Base-by-base conservation (phyloP, 2,113 vertebrate genomes). In the Reinhardtius hippoglossoides region DNA sequence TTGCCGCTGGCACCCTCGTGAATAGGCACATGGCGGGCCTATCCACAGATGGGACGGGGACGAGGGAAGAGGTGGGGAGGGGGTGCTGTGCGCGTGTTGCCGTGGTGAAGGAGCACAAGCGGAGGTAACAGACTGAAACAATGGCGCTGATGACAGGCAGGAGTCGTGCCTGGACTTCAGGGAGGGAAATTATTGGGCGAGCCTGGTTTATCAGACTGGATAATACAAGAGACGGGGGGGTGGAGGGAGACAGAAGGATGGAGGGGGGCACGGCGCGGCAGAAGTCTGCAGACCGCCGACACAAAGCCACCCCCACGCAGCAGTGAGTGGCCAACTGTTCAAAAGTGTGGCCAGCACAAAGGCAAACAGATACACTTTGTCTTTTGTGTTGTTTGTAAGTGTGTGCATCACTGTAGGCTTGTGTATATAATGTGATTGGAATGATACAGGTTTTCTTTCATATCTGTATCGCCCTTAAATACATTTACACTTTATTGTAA, bases 21-120 rank as follows among this genome's bases (percentile, higher is more conserved):
- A 89, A 88, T 86, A 81, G 91, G 90, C 93, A 94, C 93, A 94
- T 94, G 93, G 92, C 92, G 88, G 87, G 87, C 89, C 89, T 85
- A 74, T 85, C 90, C 92, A 93, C 94, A 94, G 94, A 93, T 94
- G 94, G 94, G 92, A 92, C 56, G 40, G 85, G 56, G 65, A 74
- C n/a, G 14, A 56, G 77, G 80, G 58, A 2, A 8, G 50, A 9
- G 50, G 50, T 3, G 50, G 50, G 46, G 46, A 9, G 46, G 58
- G 65, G 71, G 61, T 68, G n/a, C 20, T 50, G 79, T 26, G 65
- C 16, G 55, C 48, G 71, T 79, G 93, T 92, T 92, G 88, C 92
- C 84, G 69, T 91, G 90, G 92, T 67, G 84, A 92, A 76, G 82
- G 84, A 88, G 90, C 91, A 92, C 91, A 92, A 91, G 92, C 81